These are phyloP conservation scores for Lordiphosa clarofinis DNA, from an alignment of 1,140 invertebrate genomes.

Conservation along the genomic window DNA sequence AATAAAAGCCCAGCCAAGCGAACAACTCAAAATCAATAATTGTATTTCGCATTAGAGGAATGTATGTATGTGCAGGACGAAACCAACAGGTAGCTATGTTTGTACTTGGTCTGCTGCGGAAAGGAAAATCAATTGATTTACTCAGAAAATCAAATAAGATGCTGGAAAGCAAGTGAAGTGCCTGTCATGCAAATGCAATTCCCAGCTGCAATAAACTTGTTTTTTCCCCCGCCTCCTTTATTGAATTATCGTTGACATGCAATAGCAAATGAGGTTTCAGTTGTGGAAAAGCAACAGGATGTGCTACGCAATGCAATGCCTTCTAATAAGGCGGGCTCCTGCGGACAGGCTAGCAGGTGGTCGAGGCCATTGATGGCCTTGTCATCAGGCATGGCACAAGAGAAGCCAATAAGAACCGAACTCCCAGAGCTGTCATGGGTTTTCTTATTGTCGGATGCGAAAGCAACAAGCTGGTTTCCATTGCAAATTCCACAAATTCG, in stretches of 20 bases:
- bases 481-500: too few relatives aligned
- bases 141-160: slow-evolving; percentile 35
- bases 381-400: neutral
- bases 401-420: neutral
- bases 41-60: slow-evolving; percentile 27
- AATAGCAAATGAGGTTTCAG: slow-evolving; percentile 34
- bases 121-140: slow-evolving; percentile 49
- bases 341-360: neutral
- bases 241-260: slow-evolving; percentile 26
- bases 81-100: slow-evolving; percentile 25
- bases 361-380: neutral
- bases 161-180: slow-evolving; percentile 12
- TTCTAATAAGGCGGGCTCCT: neutral
- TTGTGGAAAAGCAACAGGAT: slow-evolving; percentile 1
- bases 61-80: slow-evolving; percentile 1
- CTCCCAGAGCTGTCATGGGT: neutral
- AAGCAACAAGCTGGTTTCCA: too few relatives aligned
- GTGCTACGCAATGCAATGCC: slow-evolving; percentile 2
- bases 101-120: slow-evolving; percentile 4
- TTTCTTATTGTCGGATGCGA: too few relatives aligned
- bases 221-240: slow-evolving; percentile 11
- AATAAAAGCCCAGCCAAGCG: slow-evolving; percentile 17
- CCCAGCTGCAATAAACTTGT: slow-evolving; percentile 28
- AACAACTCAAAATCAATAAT: slow-evolving; percentile 27
- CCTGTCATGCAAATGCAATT: slow-evolving; percentile 34